phyloP scores from a whole-genome alignment of 2,888 invertebrate genomes.

The Stenchaetothrips biformis region DNA sequence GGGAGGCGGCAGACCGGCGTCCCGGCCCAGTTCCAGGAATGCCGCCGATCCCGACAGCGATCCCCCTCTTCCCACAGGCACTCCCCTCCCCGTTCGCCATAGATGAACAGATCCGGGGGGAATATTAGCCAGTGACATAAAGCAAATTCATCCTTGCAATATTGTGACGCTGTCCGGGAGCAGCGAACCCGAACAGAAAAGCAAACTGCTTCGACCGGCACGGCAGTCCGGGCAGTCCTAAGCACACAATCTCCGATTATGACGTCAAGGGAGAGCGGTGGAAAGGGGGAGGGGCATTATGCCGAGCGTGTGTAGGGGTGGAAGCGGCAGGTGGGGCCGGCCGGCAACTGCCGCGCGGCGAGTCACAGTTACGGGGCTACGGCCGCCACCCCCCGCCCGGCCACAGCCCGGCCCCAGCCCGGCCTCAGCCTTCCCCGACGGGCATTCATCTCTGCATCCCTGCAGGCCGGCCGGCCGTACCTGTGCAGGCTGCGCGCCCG shows the following conservation, averaged over 20 bases:
- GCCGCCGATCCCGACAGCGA: background rate
- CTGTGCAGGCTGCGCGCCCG: background rate
- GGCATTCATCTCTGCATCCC: too few relatives aligned
- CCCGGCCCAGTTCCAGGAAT: conserved; percentile 8
- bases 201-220: background rate
- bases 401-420: background rate
- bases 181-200: too few relatives aligned
- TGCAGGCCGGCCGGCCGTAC: background rate
- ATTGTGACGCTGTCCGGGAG: too few relatives aligned
- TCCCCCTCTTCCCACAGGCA: background rate
- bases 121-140: too few relatives aligned
- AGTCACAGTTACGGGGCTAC: background rate
- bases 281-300: background rate
- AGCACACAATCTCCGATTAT: conserved; percentile 21
- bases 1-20: background rate
- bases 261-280: background rate
- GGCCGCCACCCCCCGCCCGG: background rate
- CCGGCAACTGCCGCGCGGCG: background rate
- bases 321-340: background rate
- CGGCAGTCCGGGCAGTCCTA: background rate
- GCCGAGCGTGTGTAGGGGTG: background rate
- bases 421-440: background rate
- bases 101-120: too few relatives aligned
- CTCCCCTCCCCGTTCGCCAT: too few relatives aligned
- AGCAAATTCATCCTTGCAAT: too few relatives aligned